Base-by-base conservation (phyloP, 2,113 vertebrate genomes). In the Dipodomys ordii region DNA sequence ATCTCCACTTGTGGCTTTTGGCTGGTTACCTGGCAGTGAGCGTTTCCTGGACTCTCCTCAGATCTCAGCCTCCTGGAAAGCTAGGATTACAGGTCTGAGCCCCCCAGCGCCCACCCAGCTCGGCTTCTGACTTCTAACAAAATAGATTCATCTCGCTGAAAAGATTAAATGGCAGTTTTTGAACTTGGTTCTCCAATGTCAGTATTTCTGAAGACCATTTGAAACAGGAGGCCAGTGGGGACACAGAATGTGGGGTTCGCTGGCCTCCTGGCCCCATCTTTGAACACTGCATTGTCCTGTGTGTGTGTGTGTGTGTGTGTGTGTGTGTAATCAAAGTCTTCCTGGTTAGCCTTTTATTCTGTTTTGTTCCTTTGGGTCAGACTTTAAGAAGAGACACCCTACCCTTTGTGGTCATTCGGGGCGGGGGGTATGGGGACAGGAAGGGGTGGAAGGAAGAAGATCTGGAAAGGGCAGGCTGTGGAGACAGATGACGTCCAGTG, bases 401-500 rank as follows among this genome's bases (percentile, higher is more conserved):
- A 73, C 20, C 87, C 79, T 68, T 88, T 76, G 90, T 92, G 84
- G 44, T 69, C 79, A 35, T 76, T 28, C 46, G 20, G 4, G 89
- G 2, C 53, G 30, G 3, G 0, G 49, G 4, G 83, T 7, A 25
- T 30, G 78, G 74, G 18, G 86, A 80, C 65, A 32, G 76, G 72
- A 22, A 67, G 72, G 10, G 57, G 67, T 44, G 30, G 80, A 64
- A 60, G 69, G 25, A 60, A 69, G 60, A 22, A 1, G 13, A 0
- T 30, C 80, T 83, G 23, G 88, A 49, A 27, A 96, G 19, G 83
- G 93, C 10, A 74, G 94, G 68, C 73, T 77, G 93, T 0, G 22
- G 97, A 90, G 96, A 96, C 96, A 97, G 97, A 96, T 97, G 98
- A 98, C 96, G 96, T n/a, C 94, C 96, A 28, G 93, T 82, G 83